Evolutionary conservation across 2,888 invertebrate genomes (phyloP).

Genomic region (Cremastobaeus sp.): DNA sequence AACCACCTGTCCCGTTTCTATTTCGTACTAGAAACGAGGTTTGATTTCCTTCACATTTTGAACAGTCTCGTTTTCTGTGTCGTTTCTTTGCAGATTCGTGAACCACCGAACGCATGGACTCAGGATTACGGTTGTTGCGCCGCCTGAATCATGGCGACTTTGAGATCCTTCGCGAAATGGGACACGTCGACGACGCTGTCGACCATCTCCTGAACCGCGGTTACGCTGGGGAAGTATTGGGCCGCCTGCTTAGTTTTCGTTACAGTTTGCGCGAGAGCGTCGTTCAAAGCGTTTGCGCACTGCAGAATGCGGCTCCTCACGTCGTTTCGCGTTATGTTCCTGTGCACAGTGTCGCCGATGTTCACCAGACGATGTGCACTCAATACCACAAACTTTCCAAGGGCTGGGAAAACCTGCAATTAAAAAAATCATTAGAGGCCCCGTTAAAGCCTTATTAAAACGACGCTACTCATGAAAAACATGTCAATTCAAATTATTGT

Average conservation of each 20-base stretch:
- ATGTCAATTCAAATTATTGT: no score
- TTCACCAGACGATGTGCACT: conserved; percentile 96
- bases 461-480: no score
- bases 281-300: conserved; percentile 89
- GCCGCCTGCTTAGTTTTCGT: conserved; percentile 94
- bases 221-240: conserved; percentile 93
- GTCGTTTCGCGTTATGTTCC: conserved; percentile 87
- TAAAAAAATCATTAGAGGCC: no score
- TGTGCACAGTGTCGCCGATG: conserved; percentile 95
- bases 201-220: conserved; percentile 95
- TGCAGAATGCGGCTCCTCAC: conserved; percentile 86
- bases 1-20: no score
- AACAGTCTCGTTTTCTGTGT: conserved; percentile 8
- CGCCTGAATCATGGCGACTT: conserved; percentile 85
- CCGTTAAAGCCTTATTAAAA: no score
- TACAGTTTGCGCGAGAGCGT: conserved; percentile 89
- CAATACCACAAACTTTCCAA: conserved; percentile 95
- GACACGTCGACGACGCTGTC: conserved; percentile 93
- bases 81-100: no score
- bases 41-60: no score
- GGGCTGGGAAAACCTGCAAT: conserved; percentile 87
- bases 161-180: conserved; percentile 88
- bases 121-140: conserved; percentile 80
- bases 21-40: no score
- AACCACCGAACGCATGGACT: no score